Conservation (phyloP, 2,888 invertebrate species). For the Ectemnius lituratus region DNA sequence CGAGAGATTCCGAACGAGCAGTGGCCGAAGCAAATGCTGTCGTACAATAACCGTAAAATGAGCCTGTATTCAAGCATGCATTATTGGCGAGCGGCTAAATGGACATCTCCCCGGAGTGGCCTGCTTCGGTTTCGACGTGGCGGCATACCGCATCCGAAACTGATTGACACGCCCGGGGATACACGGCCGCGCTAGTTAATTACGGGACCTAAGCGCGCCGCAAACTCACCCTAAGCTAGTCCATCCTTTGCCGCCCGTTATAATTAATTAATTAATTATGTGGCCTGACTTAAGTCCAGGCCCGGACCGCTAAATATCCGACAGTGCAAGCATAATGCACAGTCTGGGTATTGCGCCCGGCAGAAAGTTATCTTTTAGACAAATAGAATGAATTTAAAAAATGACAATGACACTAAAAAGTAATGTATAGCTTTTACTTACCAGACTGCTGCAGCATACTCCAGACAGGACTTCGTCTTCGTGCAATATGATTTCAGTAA, state of each 20-base stretch:
- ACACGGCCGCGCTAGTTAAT: constrained; percentile 56
- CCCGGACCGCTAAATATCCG: no score
- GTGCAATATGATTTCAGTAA: no score
- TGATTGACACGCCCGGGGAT: constrained; percentile 63
- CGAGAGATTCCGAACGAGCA: no score
- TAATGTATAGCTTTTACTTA: no score
- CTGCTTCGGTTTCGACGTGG: constrained; percentile 53
- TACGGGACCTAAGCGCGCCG: constrained; percentile 57
- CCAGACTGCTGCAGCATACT: no score
- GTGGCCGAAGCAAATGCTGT: constrained; percentile 4
- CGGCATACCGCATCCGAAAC: constrained; percentile 54
- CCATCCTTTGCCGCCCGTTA: constrained; percentile 51
- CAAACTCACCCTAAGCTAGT: constrained; percentile 52
- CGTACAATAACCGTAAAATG: constrained; percentile 13
- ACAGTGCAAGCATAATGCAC: no score
- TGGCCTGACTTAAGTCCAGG: constrained; percentile 46
- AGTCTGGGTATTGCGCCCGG: no score
- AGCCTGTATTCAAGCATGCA: constrained; percentile 25
- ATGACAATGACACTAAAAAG: no score
- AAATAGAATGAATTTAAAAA: no score
- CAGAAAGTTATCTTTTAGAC: no score
- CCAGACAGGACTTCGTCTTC: no score
- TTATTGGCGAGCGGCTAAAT: constrained; percentile 40
- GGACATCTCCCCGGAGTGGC: constrained; percentile 37
- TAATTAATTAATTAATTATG: constrained; percentile 67